Evolutionary conservation across 2,113 vertebrate species (phyloP).

Genomic region (Heterocephalus glaber): DNA sequence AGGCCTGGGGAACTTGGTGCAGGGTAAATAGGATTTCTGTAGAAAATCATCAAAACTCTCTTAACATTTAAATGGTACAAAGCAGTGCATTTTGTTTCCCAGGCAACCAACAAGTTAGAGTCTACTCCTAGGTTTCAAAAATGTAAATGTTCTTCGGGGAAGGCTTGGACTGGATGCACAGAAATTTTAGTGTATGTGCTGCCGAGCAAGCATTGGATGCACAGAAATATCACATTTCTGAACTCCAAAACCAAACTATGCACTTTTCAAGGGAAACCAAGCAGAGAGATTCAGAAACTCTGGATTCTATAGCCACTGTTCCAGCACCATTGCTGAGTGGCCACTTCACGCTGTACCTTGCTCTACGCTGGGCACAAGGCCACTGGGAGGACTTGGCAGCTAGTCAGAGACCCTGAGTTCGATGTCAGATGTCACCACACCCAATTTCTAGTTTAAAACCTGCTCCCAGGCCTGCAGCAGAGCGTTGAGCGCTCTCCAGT

Average conservation of each 20-base stretch:
- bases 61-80: conserved; percentile 50
- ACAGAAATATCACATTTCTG: neutral
- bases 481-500: neutral
- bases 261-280: neutral
- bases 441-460: neutral
- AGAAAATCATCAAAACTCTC: conserved; percentile 35
- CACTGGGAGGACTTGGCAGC: neutral
- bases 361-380: neutral
- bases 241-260: too few relatives aligned
- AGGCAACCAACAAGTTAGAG: conserved; percentile 59
- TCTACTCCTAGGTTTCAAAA: neutral
- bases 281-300: neutral
- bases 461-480: rapidly evolving
- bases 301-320: rapidly evolving
- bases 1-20: neutral
- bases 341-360: rapidly evolving
- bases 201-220: neutral
- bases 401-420: neutral
- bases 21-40: conserved; percentile 18
- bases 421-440: too few relatives aligned
- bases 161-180: neutral
- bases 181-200: too few relatives aligned
- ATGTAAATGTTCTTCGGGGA: neutral
- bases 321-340: rapidly evolving
- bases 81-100: conserved; percentile 59